Evolutionary conservation across 1,140 invertebrate genomes (phyloP).

Genomic region (Cotesia vestalis): DNA sequence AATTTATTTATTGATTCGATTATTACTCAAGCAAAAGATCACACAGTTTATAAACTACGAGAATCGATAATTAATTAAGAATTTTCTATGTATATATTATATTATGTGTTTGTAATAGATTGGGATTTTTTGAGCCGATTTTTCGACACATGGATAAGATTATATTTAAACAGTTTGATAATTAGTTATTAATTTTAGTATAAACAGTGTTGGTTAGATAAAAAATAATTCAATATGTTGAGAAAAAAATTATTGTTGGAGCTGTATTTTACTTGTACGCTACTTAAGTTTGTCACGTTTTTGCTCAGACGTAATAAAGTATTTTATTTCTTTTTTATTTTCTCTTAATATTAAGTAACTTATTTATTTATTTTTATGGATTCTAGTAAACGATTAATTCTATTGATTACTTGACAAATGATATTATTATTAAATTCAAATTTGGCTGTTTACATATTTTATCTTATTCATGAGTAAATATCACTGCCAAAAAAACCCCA

Average conservation of each 20-base stretch:
- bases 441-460: conserved; percentile 39
- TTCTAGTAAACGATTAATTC: too few species aligned
- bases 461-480: conserved; percentile 63
- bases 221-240: too few species aligned
- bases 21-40: conserved; percentile 46
- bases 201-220: too few species aligned
- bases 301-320: too few species aligned
- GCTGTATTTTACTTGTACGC: too few species aligned
- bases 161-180: conserved; percentile 6
- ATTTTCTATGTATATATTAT: conserved; percentile 50
- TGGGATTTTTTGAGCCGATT: conserved; percentile 58
- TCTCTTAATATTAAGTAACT: too few species aligned
- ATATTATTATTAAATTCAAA: conserved; percentile 1
- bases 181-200: neutral
- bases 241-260: too few species aligned
- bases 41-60: conserved; percentile 40
- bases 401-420: neutral
- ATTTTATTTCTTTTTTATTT: too few species aligned
- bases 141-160: conserved; percentile 58
- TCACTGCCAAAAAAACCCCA: conserved; percentile 64
- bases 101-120: conserved; percentile 47
- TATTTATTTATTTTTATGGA: too few species aligned
- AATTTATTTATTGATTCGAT: neutral
- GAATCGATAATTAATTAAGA: conserved; percentile 38
- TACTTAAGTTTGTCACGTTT: too few species aligned